A percentile compares a stretch with the other conserved stretches of the same genome.
These are phyloP conservation scores for Melanotaenia boesemani DNA, from an alignment of 2,797 vertebrate species.

Conservation along the genomic window DNA sequence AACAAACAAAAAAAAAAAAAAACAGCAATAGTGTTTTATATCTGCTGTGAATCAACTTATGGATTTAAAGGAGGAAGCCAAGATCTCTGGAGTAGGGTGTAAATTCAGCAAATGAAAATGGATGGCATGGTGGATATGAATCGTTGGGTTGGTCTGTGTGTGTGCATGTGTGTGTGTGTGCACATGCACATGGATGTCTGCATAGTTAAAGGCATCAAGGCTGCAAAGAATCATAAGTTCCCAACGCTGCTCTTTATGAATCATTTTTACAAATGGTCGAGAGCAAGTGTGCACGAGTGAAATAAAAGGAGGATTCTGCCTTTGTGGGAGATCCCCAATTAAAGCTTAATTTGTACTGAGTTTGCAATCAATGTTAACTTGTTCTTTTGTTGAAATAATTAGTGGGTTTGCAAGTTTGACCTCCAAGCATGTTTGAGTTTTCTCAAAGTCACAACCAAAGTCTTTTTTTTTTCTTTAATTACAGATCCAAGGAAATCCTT, in stretches of 20 bases:
- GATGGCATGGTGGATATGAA: slow-evolving; percentile 56
- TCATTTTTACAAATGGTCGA: slow-evolving; percentile 65
- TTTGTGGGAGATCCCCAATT: slow-evolving; percentile 53
- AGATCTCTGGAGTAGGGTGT: slow-evolving; percentile 50
- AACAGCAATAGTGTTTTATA: slow-evolving; percentile 43
- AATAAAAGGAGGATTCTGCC: slow-evolving; percentile 28
- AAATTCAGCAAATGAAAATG: slow-evolving; percentile 71
- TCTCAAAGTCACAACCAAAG: slow-evolving; percentile 40
- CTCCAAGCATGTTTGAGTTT: slow-evolving; percentile 39
- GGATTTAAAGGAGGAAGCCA: slow-evolving; percentile 60
- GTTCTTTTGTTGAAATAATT: slow-evolving; percentile 54
- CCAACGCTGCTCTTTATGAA: slow-evolving; percentile 49
- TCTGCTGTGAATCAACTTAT: slow-evolving; percentile 67
- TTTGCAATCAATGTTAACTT: slow-evolving; percentile 58
- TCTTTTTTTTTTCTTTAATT: slow-evolving; percentile 6
- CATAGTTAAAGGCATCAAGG: slow-evolving; percentile 32
- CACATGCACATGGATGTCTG: neutral
- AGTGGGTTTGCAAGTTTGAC: slow-evolving; percentile 41
- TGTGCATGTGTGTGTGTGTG: slow-evolving; percentile 12
- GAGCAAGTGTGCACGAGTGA: neutral
- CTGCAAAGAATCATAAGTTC: slow-evolving; percentile 66
- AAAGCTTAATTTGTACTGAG: slow-evolving; percentile 42
- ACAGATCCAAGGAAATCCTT: slow-evolving; percentile 2
- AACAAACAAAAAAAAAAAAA: neutral
- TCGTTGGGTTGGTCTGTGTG: slow-evolving; percentile 12